phyloP scores from a whole-genome alignment of 2,888 invertebrate genomes.

The Bombylius discolor region DNA sequence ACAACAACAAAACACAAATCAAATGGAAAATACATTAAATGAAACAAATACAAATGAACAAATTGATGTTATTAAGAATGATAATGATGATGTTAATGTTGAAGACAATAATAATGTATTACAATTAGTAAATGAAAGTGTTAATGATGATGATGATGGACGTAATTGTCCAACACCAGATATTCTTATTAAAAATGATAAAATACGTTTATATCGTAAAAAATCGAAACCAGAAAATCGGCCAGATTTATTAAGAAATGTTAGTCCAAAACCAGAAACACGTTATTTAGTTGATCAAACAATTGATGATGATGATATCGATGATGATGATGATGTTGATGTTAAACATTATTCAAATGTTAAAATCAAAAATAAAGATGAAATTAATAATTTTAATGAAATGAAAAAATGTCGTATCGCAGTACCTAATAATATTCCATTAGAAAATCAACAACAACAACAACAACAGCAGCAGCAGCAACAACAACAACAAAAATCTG shows the following conservation, averaged over 20 bases:
- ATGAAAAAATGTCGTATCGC: not conserved
- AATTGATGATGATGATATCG: not conserved
- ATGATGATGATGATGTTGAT: not conserved
- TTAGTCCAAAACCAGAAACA: slow-evolving; percentile 18
- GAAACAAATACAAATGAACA: not conserved
- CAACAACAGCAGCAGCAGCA: slow-evolving; percentile 1
- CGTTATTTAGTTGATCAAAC: not conserved
- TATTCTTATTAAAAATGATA: slow-evolving; percentile 26
- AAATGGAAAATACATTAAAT: not conserved
- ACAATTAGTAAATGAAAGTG: slow-evolving; percentile 20
- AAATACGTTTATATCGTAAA: slow-evolving; percentile 3
- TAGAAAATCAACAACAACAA: slow-evolving; percentile 2
- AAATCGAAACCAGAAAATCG: slow-evolving; percentile 18
- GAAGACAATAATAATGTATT: slow-evolving; percentile 11
- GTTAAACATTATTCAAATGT: not conserved
- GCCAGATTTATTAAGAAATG: slow-evolving; percentile 27
- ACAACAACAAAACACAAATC: not conserved
- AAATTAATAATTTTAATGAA: slow-evolving; percentile 1
- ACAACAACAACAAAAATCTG: slow-evolving; percentile 1
- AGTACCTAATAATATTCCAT: slow-evolving; percentile 11
- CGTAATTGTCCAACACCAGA: slow-evolving; percentile 25
- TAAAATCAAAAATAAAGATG: not conserved
- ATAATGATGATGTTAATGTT: slow-evolving; percentile 9
- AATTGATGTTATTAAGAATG: not conserved
- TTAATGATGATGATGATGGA: slow-evolving; percentile 2